phyloP scores from a whole-genome alignment of 1,140 invertebrate genomes.

The Myzus persicae region DNA sequence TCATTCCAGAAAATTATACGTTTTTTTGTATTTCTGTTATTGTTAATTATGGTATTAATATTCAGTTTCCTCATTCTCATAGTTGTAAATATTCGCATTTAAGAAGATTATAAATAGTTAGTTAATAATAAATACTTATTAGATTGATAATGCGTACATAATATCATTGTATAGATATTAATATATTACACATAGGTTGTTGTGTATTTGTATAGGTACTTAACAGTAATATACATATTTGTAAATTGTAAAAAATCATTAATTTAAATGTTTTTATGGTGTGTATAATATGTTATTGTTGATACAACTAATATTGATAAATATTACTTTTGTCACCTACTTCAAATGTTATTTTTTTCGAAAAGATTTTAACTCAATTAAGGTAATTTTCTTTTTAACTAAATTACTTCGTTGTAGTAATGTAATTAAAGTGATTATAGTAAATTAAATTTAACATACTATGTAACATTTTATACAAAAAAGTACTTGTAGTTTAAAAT shows the following conservation, averaged over 20 bases:
- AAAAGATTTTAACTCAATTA: not conserved
- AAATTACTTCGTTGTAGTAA: not conserved
- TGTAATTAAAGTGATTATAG: not conserved
- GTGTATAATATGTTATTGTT: not conserved
- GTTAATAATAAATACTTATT: too few relatives aligned
- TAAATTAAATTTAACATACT: not conserved
- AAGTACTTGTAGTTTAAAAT: not conserved
- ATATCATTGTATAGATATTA: too few relatives aligned
- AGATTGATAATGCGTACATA: not conserved
- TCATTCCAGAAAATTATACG: not conserved
- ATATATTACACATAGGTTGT: too few relatives aligned
- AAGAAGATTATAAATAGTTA: too few relatives aligned
- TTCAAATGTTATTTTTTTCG: too few relatives aligned
- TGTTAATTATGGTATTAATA: not conserved
- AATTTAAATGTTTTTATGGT: not conserved
- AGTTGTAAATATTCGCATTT: not conserved
- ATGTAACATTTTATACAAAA: not conserved
- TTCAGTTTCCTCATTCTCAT: not conserved
- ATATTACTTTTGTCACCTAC: too few relatives aligned
- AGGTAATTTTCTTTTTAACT: not conserved
- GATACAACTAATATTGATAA: too few relatives aligned
- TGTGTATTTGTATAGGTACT: not conserved
- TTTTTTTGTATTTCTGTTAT: not conserved
- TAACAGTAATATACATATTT: not conserved
- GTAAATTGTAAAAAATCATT: not conserved